These are phyloP conservation scores for Calliopum simillimum DNA, from an alignment of 2,888 invertebrate genomes.

Conservation along the genomic window DNA sequence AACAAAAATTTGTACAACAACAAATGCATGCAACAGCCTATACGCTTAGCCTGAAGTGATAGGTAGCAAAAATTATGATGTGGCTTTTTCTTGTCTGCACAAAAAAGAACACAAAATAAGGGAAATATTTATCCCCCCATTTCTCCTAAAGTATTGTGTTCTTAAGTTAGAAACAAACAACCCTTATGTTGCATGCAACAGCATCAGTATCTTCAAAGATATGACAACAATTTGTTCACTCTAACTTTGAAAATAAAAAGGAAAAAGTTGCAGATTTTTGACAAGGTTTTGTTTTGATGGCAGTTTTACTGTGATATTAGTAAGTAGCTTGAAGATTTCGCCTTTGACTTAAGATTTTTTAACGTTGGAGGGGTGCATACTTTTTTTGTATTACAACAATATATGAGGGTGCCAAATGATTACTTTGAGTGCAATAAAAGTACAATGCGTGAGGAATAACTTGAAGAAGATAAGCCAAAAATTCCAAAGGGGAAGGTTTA, in stretches of 20 bases:
- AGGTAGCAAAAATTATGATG: background rate
- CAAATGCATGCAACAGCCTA: background rate
- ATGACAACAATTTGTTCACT: no score
- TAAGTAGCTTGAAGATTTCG: slow-evolving; percentile 59
- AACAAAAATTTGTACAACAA: no score
- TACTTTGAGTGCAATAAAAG: background rate
- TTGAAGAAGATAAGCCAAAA: background rate
- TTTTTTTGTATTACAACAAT: background rate
- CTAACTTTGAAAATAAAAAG: background rate
- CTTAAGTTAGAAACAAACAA: background rate
- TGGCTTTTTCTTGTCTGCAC: background rate
- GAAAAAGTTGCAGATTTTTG: background rate
- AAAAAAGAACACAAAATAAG: background rate
- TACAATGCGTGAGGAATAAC: background rate
- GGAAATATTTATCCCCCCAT: background rate
- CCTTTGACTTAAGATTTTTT: slow-evolving; percentile 2
- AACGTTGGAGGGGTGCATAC: background rate
- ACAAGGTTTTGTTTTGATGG: slow-evolving; percentile 51
- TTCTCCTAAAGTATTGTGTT: background rate
- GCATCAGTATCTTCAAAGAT: no score
- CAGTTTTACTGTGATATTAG: slow-evolving; percentile 60
- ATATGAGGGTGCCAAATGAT: background rate
- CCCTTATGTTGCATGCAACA: background rate
- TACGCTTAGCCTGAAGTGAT: background rate
- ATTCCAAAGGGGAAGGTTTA: no score